Conservation (phyloP, 2,888 invertebrate species). For the Hemistola chrysoprasaria region DNA sequence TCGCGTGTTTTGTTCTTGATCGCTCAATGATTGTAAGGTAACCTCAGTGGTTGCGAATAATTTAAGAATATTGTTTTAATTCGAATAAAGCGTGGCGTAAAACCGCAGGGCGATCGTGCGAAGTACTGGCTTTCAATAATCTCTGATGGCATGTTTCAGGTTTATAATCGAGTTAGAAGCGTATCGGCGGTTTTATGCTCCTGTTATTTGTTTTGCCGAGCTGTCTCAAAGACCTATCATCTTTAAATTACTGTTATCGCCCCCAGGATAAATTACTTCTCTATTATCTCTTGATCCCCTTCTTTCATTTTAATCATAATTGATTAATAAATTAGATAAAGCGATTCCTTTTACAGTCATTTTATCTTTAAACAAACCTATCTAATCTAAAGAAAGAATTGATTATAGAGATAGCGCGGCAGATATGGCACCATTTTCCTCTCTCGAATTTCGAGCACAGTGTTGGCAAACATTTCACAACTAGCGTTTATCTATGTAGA, state of each 20-base stretch:
- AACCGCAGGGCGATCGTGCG: constrained; percentile 34
- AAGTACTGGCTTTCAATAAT: constrained; percentile 30
- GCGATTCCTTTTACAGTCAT: constrained; percentile 15
- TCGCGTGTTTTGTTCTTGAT: neutral
- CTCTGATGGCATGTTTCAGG: constrained; percentile 27
- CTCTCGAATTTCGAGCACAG: constrained; percentile 16
- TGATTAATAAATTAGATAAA: constrained; percentile 14
- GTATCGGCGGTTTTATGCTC: constrained; percentile 23
- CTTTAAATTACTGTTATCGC: constrained; percentile 5
- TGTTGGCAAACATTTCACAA: constrained; percentile 28
- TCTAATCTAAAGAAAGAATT: constrained; percentile 19
- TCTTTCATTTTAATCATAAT: constrained; percentile 7
- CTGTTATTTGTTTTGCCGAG: constrained; percentile 15
- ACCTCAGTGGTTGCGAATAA: constrained; percentile 12
- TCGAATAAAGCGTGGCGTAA: constrained; percentile 28
- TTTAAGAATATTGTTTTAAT: constrained; percentile 23
- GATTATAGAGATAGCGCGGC: constrained; percentile 8
- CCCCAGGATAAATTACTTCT: neutral
- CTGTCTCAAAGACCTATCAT: neutral
- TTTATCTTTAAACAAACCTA: constrained; percentile 14
- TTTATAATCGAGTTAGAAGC: constrained; percentile 28
- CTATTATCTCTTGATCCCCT: constrained; percentile 1
- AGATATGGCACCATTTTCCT: constrained; percentile 19
- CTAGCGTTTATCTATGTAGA: constrained; percentile 29
- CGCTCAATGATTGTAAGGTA: neutral